Evolutionary conservation across 2,888 invertebrate genomes (phyloP).

Genomic region (Sympetrum striolatum): DNA sequence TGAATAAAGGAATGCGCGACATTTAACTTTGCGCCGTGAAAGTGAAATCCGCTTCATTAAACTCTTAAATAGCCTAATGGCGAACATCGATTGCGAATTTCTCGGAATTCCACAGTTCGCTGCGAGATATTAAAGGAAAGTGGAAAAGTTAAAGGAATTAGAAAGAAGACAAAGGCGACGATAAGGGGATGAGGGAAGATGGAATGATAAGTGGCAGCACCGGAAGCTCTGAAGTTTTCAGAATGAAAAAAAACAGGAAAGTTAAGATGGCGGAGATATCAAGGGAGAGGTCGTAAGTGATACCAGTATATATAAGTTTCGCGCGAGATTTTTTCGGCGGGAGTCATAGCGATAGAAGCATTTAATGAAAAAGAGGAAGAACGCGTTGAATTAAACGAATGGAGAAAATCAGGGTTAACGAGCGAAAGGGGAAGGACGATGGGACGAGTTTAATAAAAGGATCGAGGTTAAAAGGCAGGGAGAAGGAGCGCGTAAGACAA

Average conservation of each 20-base stretch:
- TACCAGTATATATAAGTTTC: neutral
- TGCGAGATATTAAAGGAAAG: neutral
- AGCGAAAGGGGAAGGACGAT: neutral
- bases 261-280: neutral
- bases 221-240: neutral
- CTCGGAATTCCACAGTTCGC: neutral
- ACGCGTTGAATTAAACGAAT: neutral
- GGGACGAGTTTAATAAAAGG: neutral
- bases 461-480: neutral
- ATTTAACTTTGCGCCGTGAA: too few relatives aligned
- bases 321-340: neutral
- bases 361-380: neutral
- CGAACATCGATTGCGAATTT: too few relatives aligned
- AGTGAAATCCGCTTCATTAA: too few relatives aligned
- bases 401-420: neutral
- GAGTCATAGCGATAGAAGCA: neutral
- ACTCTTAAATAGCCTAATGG: too few relatives aligned
- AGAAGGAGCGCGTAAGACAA: neutral
- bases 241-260: neutral
- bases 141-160: neutral
- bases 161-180: neutral
- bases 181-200: neutral
- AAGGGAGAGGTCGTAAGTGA: neutral
- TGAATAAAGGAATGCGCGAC: too few relatives aligned
- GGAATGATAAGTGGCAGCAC: neutral